Evolutionary conservation across 2,797 vertebrate species (phyloP).

Genomic region (Premnoplex brunnescens): DNA sequence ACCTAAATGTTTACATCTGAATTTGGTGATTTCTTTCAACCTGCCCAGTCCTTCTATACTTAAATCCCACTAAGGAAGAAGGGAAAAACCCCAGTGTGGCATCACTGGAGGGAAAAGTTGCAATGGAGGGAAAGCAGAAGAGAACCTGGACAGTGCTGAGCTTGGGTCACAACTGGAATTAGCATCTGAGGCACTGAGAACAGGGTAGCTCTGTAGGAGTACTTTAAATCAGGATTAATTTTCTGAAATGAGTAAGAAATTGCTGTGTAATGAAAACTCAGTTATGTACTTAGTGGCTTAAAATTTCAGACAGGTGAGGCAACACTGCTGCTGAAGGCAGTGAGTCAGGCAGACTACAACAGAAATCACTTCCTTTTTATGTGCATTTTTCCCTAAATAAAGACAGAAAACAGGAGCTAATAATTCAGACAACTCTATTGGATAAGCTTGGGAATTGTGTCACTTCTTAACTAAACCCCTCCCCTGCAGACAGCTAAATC

Average conservation of each 20-base stretch:
- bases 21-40: not conserved
- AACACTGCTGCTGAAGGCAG: fast-evolving
- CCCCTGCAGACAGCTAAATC: not conserved
- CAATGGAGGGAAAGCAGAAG: not conserved
- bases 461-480: not conserved
- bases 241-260: not conserved
- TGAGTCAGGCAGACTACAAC: not conserved
- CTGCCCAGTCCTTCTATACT: not conserved
- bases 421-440: not conserved
- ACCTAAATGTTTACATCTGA: not conserved
- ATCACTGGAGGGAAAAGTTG: not conserved
- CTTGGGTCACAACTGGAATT: not conserved
- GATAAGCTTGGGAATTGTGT: not conserved
- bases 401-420: not conserved
- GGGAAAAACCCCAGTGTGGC: fast-evolving
- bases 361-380: not conserved
- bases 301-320: not conserved
- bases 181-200: not conserved
- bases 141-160: not conserved
- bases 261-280: not conserved
- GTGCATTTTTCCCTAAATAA: not conserved
- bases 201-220: not conserved
- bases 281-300: not conserved
- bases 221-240: not conserved
- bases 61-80: not conserved